These are phyloP conservation scores for Ctenochaetus hawaiiensis DNA, from an alignment of 2,797 vertebrate genomes.

Conservation along the genomic window DNA sequence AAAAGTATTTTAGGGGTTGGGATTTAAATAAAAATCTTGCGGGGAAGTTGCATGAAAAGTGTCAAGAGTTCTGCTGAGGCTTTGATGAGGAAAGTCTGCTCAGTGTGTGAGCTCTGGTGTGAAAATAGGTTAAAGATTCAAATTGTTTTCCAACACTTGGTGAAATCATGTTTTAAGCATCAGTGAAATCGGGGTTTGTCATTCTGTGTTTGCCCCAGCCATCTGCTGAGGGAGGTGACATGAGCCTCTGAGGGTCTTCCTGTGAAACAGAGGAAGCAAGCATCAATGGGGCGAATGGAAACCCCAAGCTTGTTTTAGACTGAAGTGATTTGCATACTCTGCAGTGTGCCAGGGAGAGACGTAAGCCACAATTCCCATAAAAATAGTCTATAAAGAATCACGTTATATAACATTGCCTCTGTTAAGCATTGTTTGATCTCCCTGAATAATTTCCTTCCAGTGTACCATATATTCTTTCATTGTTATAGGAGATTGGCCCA, in stretches of 20 bases:
- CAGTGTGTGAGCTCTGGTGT: constrained; percentile 33
- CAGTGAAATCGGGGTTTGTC: constrained; percentile 69
- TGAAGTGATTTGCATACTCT: constrained; percentile 67
- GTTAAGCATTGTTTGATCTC: constrained; percentile 27
- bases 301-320: constrained; percentile 62
- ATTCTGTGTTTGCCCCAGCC: constrained; percentile 67
- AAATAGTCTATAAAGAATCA: constrained; percentile 55
- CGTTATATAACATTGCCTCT: constrained; percentile 33
- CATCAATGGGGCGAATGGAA: constrained; percentile 46
- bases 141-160: constrained; percentile 64
- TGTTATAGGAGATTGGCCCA: constrained; percentile 18
- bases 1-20: constrained; percentile 30
- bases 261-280: constrained; percentile 67
- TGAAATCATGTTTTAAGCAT: constrained; percentile 73
- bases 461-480: constrained; percentile 7
- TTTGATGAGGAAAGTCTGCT: constrained; percentile 53
- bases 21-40: constrained; percentile 10
- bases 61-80: constrained; percentile 22
- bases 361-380: constrained; percentile 48
- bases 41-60: constrained; percentile 37
- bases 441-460: constrained; percentile 19
- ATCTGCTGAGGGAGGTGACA: constrained; percentile 76
- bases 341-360: constrained; percentile 34
- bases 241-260: constrained; percentile 64
- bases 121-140: constrained; percentile 71